Conservation (phyloP, 2,888 invertebrate species). For the Apodemia zela region DNA sequence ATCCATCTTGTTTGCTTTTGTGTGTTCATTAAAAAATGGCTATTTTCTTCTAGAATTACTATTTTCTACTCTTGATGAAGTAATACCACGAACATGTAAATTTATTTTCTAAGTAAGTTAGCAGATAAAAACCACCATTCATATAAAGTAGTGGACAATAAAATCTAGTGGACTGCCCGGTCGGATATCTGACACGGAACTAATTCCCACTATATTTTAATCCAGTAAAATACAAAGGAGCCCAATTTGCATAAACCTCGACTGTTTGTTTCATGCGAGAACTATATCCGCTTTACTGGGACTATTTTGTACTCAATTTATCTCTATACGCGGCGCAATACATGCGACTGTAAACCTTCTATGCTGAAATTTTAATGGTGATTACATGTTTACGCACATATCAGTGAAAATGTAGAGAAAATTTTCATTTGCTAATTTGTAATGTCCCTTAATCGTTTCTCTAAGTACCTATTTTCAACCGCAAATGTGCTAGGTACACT, state of each 20-base stretch:
- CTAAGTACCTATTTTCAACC: slow-evolving; percentile 1
- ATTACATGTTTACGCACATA: slow-evolving; percentile 31
- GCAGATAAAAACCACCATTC: slow-evolving; percentile 40
- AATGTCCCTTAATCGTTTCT: slow-evolving; percentile 8
- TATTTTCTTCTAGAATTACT: neutral
- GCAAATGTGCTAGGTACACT: neutral
- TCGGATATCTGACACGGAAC: slow-evolving; percentile 75
- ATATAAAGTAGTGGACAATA: slow-evolving; percentile 59
- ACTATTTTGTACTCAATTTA: slow-evolving; percentile 70
- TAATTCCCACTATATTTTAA: slow-evolving; percentile 79
- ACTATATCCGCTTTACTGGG: slow-evolving; percentile 69
- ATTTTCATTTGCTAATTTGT: slow-evolving; percentile 16
- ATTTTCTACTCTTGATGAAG: neutral
- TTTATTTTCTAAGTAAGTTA: slow-evolving; percentile 25
- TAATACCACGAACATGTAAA: neutral
- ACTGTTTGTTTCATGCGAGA: slow-evolving; percentile 74
- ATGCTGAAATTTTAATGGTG: slow-evolving; percentile 39
- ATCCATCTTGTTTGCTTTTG: too few relatives aligned
- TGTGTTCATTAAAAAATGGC: too few relatives aligned
- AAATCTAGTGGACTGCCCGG: slow-evolving; percentile 56
- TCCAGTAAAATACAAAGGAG: slow-evolving; percentile 76
- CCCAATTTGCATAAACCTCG: slow-evolving; percentile 78
- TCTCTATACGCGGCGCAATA: slow-evolving; percentile 51
- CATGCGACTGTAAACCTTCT: slow-evolving; percentile 46
- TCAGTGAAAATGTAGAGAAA: slow-evolving; percentile 24